phyloP scores from a whole-genome alignment of 2,888 invertebrate species.

The Trichogramma dendrolimi region DNA sequence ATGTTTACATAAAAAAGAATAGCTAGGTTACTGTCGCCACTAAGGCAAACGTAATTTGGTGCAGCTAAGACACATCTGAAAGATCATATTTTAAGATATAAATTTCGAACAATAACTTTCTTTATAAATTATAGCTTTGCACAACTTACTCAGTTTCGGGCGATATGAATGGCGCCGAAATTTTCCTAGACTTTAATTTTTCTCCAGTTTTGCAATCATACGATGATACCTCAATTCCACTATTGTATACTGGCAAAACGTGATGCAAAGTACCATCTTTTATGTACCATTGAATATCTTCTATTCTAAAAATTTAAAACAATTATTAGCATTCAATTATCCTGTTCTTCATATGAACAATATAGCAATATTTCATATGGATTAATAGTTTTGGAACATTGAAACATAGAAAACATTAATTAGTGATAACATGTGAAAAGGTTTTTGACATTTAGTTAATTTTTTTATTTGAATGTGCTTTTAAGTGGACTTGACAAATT shows the following conservation, averaged over 20 bases:
- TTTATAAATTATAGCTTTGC: constrained; percentile 4
- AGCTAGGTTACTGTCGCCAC: constrained; percentile 54
- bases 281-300: constrained; percentile 49
- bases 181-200: constrained; percentile 43
- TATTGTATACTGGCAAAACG: constrained; percentile 46
- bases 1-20: constrained; percentile 64
- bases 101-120: constrained; percentile 15
- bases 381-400: constrained; percentile 7
- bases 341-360: neutral
- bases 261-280: constrained; percentile 49
- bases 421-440: constrained; percentile 16
- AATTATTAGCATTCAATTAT: neutral
- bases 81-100: constrained; percentile 29
- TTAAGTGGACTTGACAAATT: constrained; percentile 26
- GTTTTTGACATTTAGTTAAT: neutral
- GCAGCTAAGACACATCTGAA: constrained; percentile 63
- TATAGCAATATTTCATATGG: neutral
- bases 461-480: constrained; percentile 20
- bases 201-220: constrained; percentile 49
- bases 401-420: constrained; percentile 9
- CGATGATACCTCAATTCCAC: constrained; percentile 46
- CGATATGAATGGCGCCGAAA: constrained; percentile 45
- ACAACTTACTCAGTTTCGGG: constrained; percentile 45
- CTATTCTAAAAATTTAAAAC: constrained; percentile 33
- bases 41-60: constrained; percentile 65